Conservation (phyloP, 2,113 vertebrate species). For the Hemichromis elongatus region DNA sequence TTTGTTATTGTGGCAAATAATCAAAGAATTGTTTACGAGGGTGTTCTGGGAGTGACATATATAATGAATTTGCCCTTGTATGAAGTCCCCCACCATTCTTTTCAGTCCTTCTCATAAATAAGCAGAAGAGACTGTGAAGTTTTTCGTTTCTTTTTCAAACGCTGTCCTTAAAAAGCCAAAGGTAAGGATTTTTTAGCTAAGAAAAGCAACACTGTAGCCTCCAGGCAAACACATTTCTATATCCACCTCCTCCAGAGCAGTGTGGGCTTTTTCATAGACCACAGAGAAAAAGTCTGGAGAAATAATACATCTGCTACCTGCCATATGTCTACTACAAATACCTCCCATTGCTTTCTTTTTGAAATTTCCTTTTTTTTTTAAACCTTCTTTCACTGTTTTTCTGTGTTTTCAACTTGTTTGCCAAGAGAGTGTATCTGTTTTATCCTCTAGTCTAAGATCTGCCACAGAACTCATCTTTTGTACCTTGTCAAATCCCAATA, state of each 20-base stretch:
- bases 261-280: constrained; percentile 12
- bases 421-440: not conserved
- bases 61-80: constrained; percentile 1
- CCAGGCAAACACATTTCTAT: constrained; percentile 22
- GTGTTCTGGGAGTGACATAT: constrained; percentile 2
- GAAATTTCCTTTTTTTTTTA: not conserved
- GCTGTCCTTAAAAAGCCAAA: constrained; percentile 38
- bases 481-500: not conserved
- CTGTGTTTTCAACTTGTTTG: not conserved
- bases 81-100: not conserved
- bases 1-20: not conserved
- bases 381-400: not conserved
- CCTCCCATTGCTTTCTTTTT: not conserved
- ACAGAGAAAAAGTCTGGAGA: constrained; percentile 18
- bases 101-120: not conserved
- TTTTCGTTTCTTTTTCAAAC: constrained; percentile 23
- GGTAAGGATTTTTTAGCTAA: constrained; percentile 24
- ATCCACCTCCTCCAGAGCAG: constrained; percentile 24
- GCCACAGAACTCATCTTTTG: not conserved
- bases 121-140: constrained; percentile 1
- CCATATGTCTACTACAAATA: constrained; percentile 1
- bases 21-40: not conserved
- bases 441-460: not conserved
- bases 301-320: constrained; percentile 35
- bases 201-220: constrained; percentile 34